Evolutionary conservation across 1,140 invertebrate genomes (phyloP).

Genomic region (Eufriesea mexicana): DNA sequence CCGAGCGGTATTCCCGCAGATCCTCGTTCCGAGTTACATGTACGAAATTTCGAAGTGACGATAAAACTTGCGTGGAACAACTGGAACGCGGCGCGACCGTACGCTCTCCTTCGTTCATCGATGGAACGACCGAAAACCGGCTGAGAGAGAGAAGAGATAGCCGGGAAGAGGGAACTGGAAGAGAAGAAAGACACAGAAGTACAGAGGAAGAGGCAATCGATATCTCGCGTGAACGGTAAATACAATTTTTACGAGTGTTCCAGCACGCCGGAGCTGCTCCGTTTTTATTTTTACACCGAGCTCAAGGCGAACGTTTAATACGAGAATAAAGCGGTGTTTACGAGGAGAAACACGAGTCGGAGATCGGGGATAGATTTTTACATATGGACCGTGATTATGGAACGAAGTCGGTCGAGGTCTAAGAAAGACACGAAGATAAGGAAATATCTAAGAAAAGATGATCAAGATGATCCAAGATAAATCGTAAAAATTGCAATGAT

Average conservation of each 20-base stretch:
- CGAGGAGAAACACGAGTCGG: constrained; percentile 16
- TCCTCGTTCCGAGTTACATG: constrained; percentile 13
- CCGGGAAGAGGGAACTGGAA: neutral
- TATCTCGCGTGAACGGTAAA: constrained; percentile 36
- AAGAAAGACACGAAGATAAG: neutral
- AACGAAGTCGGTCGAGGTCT: neutral
- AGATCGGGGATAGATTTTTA: neutral
- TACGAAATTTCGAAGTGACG: constrained; percentile 8
- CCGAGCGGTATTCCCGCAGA: constrained; percentile 6
- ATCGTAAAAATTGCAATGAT: neutral
- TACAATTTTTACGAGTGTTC: constrained; percentile 41
- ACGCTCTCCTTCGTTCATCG: constrained; percentile 18
- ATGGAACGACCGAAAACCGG: neutral
- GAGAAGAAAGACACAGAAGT: neutral
- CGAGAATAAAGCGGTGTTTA: constrained; percentile 46
- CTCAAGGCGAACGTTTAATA: constrained; percentile 40
- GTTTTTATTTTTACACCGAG: constrained; percentile 32
- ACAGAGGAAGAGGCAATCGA: constrained; percentile 1
- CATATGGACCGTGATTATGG: neutral
- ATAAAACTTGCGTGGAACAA: constrained; percentile 29
- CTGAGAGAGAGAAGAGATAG: neutral
- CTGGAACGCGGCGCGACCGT: neutral
- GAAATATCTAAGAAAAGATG: neutral
- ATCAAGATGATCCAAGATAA: neutral
- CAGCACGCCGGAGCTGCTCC: neutral